Percentiles rank a stretch among this genome's conserved stretches.
Evolutionary conservation across 1,140 invertebrate species (phyloP).

Genomic region (Elymnias hypermnestra): DNA sequence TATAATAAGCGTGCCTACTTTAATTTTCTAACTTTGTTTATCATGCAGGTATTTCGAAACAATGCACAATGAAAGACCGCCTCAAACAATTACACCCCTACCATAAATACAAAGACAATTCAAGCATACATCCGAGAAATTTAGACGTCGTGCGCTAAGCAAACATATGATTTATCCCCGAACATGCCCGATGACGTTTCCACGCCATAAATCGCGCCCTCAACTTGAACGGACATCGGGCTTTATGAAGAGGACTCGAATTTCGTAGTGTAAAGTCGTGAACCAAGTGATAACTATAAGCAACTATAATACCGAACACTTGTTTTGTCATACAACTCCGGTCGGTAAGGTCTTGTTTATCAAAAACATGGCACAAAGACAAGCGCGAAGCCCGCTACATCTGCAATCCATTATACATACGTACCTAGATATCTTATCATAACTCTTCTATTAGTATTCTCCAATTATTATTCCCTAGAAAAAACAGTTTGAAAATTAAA

Average conservation of each 20-base stretch:
- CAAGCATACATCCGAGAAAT: slow-evolving; percentile 53
- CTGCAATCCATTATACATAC: no score
- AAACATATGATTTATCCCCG: slow-evolving; percentile 67
- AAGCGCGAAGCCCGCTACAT: no score
- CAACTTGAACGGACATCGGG: slow-evolving; percentile 64
- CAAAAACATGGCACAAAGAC: no score
- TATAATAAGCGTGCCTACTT: no score
- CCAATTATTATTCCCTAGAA: no score
- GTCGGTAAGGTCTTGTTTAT: no score
- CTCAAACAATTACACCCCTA: slow-evolving; percentile 29
- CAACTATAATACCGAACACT: no score
- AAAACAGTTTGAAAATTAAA: no score
- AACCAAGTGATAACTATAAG: background rate
- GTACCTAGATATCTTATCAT: no score
- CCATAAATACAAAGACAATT: slow-evolving; percentile 47
- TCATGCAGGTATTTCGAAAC: slow-evolving; percentile 6
- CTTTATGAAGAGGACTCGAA: slow-evolving; percentile 49
- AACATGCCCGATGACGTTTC: slow-evolving; percentile 68
- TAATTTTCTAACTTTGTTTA: no score
- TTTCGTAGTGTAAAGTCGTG: background rate
- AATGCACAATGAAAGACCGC: slow-evolving; percentile 13
- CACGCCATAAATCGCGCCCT: slow-evolving; percentile 69
- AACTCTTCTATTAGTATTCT: no score
- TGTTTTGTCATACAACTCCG: no score
- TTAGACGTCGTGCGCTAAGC: slow-evolving; percentile 61